Conservation (phyloP, 2,797 vertebrate species). For the Spondyliosoma cantharus region DNA sequence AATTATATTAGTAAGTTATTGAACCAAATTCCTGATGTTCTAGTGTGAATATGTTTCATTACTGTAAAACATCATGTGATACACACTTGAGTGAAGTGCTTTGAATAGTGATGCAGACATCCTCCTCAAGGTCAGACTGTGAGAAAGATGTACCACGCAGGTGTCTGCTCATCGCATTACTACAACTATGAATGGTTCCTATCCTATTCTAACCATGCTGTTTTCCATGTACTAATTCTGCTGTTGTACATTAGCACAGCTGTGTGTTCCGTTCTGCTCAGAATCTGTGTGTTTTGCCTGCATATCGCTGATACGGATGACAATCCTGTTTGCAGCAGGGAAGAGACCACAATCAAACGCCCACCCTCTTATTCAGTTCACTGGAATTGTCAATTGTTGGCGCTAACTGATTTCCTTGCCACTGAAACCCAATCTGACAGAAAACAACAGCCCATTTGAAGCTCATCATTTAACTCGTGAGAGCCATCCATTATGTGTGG, state of each 20-base stretch:
- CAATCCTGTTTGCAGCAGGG: constrained; percentile 37
- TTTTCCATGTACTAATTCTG: background rate
- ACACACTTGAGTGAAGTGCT: constrained; percentile 16
- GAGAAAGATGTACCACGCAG: background rate
- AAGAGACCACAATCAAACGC: constrained; percentile 25
- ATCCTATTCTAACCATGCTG: background rate
- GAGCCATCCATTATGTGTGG: constrained; percentile 35
- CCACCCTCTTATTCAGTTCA: constrained; percentile 17
- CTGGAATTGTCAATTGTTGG: constrained; percentile 32
- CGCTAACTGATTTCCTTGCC: constrained; percentile 43
- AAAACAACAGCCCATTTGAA: constrained; percentile 39
- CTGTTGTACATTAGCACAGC: constrained; percentile 23
- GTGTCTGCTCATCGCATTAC: no score
- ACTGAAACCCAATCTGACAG: constrained; percentile 42
- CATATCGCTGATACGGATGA: constrained; percentile 20
- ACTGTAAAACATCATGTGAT: constrained; percentile 2
- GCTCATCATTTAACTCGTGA: constrained; percentile 37
- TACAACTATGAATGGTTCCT: constrained; percentile 4
- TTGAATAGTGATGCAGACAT: constrained; percentile 24
- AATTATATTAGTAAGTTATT: background rate
- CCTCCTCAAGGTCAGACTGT: constrained; percentile 52
- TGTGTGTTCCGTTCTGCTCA: constrained; percentile 31
- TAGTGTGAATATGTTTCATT: background rate
- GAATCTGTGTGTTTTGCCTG: constrained; percentile 50
- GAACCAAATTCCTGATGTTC: background rate